Evolutionary conservation across 1,140 invertebrate species (phyloP), one percentile per base, ranked within the genome.

Genomic region (Diorhabda sublineata): DNA sequence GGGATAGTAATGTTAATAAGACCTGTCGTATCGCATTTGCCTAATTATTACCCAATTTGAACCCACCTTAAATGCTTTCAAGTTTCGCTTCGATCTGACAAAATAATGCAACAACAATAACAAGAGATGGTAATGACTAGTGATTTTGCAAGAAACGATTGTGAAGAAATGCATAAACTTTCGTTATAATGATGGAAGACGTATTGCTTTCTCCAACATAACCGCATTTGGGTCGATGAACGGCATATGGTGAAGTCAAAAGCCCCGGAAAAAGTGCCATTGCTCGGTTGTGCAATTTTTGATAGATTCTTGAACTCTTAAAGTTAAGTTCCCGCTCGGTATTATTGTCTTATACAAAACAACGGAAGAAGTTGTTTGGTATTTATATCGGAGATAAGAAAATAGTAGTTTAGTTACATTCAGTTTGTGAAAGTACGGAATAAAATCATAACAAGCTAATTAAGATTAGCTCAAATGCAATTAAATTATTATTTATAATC

Each of bases 121-220:
- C 58, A 56, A 64, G 64, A 41, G 64, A 65, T 65, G 64, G 47
- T 65, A 65, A 65, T 56, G 56, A 45, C 58, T 43, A 45, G 8
- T 11, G 44, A 47, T 67, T 67, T 67, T 67, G 65, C 65, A 67
- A 67, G 57, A 52, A 67, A 58, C 65, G 63, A 52, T 52, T 52
- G 65, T 67, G 65, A 67, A 67, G 65, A 67, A 67, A 67, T 67
- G 65, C 65, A 58, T 67, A 60, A 44, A 45, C 65, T 67, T 67
- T 67, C 65, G 42, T 60, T 60, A 64, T 64, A 64, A 64, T 56
- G 63, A 64, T 41, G 61, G 47, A n/a, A 52, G 47, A 6, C 58
- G 43, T 45, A 60, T 59, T 67, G 65, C 65, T 67, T 67, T 67
- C 65, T 67, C 65, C 65, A 42, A 45, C 45, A n/a, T 45, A 44